Evolutionary conservation across 2,888 invertebrate species (phyloP), one percentile per base, ranked within the genome.

Genomic region (Cistogaster globosa): DNA sequence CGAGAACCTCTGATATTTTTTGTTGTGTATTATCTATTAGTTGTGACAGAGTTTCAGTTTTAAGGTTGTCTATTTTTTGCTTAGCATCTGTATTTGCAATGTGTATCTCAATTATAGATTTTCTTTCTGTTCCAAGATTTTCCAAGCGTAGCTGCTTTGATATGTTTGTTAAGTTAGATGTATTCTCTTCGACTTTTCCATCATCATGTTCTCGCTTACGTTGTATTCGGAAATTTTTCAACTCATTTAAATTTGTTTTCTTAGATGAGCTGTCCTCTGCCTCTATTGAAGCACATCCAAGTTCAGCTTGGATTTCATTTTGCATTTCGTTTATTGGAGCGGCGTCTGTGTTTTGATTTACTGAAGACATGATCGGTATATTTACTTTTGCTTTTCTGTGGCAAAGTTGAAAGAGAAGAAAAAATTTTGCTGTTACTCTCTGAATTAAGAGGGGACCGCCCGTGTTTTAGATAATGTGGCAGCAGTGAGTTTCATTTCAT

Each of bases 81-180:
- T 83, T 58, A 14, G 67, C 68, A 32, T 72, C 86, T 32, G 88
- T 88, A 86, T 90, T 91, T 2, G 89, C 88, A 67, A 90, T 89
- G 36, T 88, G 90, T 77, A 91, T 90, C 62, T 90, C 90, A 38
- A 90, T 90, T 16, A 90, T 90, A 9, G 91, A 91, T 76, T 88
- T 91, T 9, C 89, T 88, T 62, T 90, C 91, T 12, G 9, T 65
- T 45, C 83, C 75, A 0, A 88, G 32, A 55, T 67, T 81, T 14
- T 87, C 82, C n/a, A 87, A 72, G 62, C 86, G 79, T 20, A 68
- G 12, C 14, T 83, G 72, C 74, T 86, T 87, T 12, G 80, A 36
- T 14, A 22, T 58, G 36, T 22, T 45, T 14, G 26, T 2, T 26
- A 36, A 26, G 0, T 16, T 12, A 16, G 22, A 7, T 32, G 18